These are phyloP conservation scores for Camelus dromedarius DNA, from an alignment of 2,113 vertebrate genomes.

Conservation along the genomic window DNA sequence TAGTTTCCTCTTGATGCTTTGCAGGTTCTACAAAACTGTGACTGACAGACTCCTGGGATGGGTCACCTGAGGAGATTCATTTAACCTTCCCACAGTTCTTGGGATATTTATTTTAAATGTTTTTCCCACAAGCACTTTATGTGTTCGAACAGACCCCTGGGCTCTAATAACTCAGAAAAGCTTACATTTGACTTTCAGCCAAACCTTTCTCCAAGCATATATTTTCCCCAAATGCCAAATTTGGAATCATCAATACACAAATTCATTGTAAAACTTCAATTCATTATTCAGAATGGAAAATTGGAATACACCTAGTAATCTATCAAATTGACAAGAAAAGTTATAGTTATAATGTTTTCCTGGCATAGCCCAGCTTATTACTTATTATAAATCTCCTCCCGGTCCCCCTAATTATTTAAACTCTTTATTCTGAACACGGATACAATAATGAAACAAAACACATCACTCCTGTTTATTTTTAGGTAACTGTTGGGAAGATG, in stretches of 20 bases:
- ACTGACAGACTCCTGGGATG: neutral
- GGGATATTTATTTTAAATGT: slow-evolving; percentile 61
- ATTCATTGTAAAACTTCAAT: slow-evolving; percentile 18
- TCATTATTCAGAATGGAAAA: slow-evolving; percentile 60
- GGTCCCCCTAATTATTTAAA: slow-evolving; percentile 5
- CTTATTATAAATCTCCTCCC: neutral
- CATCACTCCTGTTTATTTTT: slow-evolving; percentile 22
- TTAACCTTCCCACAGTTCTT: slow-evolving; percentile 14
- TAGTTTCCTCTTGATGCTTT: neutral
- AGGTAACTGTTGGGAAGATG: neutral
- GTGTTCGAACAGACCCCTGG: slow-evolving; percentile 51
- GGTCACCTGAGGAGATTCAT: neutral
- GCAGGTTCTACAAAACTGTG: neutral
- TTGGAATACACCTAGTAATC: slow-evolving; percentile 18
- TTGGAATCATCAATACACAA: slow-evolving; percentile 51
- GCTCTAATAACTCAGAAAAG: slow-evolving; percentile 41
- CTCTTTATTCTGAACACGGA: neutral
- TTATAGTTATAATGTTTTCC: slow-evolving; percentile 39
- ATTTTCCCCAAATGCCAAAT: slow-evolving; percentile 59
- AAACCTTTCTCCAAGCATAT: slow-evolving; percentile 32
- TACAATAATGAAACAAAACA: neutral
- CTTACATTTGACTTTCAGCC: slow-evolving; percentile 50
- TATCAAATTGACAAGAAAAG: slow-evolving; percentile 6
- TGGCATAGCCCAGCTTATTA: neutral
- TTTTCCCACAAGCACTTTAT: slow-evolving; percentile 53